These are phyloP conservation scores for Scleropages formosus DNA, from an alignment of 2,797 vertebrate genomes.

Conservation along the genomic window DNA sequence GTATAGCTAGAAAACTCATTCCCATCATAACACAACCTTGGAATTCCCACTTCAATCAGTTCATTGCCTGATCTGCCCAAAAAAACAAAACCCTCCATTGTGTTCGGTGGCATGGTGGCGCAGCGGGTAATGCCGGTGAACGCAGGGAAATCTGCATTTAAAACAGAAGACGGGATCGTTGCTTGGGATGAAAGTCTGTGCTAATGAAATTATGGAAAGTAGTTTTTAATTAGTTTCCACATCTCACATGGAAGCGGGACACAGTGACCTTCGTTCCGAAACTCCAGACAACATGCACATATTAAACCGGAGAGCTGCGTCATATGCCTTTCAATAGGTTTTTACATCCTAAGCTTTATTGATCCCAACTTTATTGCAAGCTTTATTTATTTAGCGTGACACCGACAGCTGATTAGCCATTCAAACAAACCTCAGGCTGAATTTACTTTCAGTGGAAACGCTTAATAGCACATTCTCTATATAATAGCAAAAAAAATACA, in stretches of 20 bases:
- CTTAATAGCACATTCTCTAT: too few species aligned
- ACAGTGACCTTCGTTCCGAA: slow-evolving; percentile 54
- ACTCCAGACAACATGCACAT: slow-evolving; percentile 41
- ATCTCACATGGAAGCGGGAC: slow-evolving; percentile 39
- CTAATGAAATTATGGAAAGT: slow-evolving; percentile 58
- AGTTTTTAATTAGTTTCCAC: slow-evolving; percentile 60
- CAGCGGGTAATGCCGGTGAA: slow-evolving; percentile 9
- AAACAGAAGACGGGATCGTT: slow-evolving; percentile 35
- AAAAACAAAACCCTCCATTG: slow-evolving; percentile 42
- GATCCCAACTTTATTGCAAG: not conserved
- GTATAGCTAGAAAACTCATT: not conserved
- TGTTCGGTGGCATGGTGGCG: too few species aligned
- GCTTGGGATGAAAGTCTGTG: slow-evolving; percentile 59
- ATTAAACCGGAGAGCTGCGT: slow-evolving; percentile 15
- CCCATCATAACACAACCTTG: not conserved
- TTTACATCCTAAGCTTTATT: not conserved
- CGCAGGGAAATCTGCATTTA: slow-evolving; percentile 43
- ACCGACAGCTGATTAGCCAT: too few species aligned
- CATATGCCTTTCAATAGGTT: not conserved
- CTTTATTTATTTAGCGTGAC: not conserved
- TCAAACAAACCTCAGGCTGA: too few species aligned
- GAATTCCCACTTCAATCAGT: not conserved
- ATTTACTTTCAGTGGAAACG: too few species aligned
- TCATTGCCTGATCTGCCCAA: slow-evolving; percentile 34
- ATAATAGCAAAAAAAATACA: too few species aligned